phyloP scores from a whole-genome alignment of 2,888 invertebrate genomes.

The Zygogramma bicolorata region DNA sequence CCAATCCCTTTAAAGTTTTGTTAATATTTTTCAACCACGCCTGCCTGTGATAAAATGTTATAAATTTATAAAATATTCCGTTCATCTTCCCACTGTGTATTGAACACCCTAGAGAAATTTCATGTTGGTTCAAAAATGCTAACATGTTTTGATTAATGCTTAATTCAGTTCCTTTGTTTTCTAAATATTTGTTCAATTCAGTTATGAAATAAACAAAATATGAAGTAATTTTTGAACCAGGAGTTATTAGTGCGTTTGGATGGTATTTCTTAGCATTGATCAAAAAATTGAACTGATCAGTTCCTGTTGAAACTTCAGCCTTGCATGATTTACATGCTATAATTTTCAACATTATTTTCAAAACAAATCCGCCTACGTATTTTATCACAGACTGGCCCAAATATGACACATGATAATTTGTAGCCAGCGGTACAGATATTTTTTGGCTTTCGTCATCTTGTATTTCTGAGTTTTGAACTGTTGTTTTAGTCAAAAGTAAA shows the following conservation, averaged over 20 bases:
- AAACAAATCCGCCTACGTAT: too few relatives aligned
- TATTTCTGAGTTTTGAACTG: neutral
- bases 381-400: constrained; percentile 8
- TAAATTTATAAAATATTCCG: neutral
- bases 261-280: constrained; percentile 7
- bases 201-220: constrained; percentile 11
- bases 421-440: neutral
- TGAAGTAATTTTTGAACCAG: constrained; percentile 2
- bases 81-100: neutral
- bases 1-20: neutral
- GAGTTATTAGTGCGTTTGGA: constrained; percentile 16
- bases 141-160: neutral
- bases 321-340: too few relatives aligned
- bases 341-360: too few relatives aligned
- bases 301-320: constrained; percentile 7
- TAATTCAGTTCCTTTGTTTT: neutral
- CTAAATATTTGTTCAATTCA: constrained; percentile 18
- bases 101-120: neutral
- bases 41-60: neutral
- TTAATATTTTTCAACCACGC: constrained; percentile 1
- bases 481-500: neutral
- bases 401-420: neutral
- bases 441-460: neutral
- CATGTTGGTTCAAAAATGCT: constrained; percentile 1
- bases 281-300: constrained; percentile 4